Conservation (phyloP, 2,113 vertebrate species). For the Rhinolophus ferrumequinum region DNA sequence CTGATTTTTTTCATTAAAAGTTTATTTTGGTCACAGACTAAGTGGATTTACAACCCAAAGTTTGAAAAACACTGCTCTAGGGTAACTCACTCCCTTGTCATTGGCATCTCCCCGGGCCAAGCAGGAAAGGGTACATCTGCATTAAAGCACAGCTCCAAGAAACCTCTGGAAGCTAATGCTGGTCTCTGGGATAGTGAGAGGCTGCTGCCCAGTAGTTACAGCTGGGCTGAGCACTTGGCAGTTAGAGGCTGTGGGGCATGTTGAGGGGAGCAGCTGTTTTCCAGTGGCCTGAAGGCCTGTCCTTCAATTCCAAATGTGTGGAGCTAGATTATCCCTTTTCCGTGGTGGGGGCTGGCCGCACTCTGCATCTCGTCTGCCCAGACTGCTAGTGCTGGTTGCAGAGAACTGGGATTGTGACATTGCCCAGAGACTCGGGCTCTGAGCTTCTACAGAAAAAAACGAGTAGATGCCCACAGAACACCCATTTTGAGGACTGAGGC, state of each 20-base stretch:
- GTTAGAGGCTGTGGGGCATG: neutral
- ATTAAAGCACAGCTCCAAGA: neutral
- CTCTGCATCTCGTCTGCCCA: neutral
- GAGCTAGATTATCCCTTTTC: neutral
- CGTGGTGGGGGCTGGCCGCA: neutral
- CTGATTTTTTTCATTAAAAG: conserved; percentile 18
- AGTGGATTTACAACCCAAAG: neutral
- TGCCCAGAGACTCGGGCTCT: neutral
- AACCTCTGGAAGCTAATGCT: neutral
- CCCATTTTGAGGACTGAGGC: neutral
- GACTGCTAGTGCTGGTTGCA: neutral
- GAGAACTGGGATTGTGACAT: neutral
- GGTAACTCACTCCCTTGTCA: neutral
- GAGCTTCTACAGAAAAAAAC: neutral
- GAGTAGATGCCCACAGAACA: neutral
- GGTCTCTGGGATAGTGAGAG: neutral
- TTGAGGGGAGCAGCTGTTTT: neutral
- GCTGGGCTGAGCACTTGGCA: neutral
- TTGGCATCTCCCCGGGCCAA: neutral
- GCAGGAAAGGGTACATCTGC: neutral
- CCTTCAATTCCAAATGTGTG: neutral
- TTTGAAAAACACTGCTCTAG: neutral
- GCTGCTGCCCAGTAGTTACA: neutral
- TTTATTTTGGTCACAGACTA: neutral
- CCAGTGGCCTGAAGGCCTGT: neutral